These are phyloP conservation scores for Oxyteleia sp. DNA, from an alignment of 2,888 invertebrate species.

Conservation along the genomic window DNA sequence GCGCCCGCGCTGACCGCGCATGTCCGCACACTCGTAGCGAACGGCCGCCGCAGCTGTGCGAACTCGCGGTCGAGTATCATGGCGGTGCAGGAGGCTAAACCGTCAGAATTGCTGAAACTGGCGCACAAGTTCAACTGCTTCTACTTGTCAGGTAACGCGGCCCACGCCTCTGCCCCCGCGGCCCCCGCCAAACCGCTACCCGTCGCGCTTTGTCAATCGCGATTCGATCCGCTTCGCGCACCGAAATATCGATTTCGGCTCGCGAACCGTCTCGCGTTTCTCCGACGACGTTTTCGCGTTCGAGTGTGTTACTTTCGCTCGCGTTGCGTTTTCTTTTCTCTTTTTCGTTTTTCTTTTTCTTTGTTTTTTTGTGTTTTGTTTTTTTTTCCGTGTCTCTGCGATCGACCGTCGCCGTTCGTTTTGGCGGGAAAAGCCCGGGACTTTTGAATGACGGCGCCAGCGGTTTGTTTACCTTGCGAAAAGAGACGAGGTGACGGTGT, in stretches of 20 bases:
- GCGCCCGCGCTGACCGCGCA: slow-evolving; percentile 2
- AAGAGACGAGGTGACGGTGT: not conserved
- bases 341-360: no score
- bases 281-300: not conserved
- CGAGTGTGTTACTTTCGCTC: not conserved
- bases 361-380: no score
- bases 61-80: slow-evolving; percentile 83
- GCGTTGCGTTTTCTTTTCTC: not conserved
- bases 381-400: no score
- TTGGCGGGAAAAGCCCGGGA: not conserved
- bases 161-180: not conserved
- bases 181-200: slow-evolving; percentile 22
- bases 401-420: not conserved
- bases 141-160: slow-evolving; percentile 92
- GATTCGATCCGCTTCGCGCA: slow-evolving; percentile 15
- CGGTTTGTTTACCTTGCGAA: not conserved
- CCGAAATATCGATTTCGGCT: slow-evolving; percentile 56
- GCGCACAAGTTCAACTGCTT: slow-evolving; percentile 96
- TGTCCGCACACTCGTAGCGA: slow-evolving; percentile 4
- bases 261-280: no score
- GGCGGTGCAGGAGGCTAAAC: slow-evolving; percentile 87
- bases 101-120: slow-evolving; percentile 92
- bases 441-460: not conserved
- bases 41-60: slow-evolving; percentile 50
- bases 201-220: slow-evolving; percentile 1